Evolutionary conservation across 1,140 invertebrate species (phyloP).

Genomic region (Catajapyx aquilonaris): DNA sequence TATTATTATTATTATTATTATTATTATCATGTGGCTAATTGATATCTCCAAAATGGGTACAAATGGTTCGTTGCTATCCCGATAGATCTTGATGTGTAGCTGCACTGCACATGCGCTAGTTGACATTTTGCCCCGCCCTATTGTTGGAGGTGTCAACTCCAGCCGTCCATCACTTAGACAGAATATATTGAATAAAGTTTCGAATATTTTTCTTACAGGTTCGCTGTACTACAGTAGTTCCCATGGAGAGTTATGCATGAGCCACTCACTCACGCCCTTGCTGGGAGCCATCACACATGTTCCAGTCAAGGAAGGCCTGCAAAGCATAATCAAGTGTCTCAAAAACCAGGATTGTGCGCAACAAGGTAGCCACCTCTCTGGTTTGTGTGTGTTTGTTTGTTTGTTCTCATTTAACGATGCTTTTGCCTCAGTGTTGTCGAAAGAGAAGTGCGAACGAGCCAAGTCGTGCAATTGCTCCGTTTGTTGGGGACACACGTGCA

Average conservation of each 20-base stretch:
- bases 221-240: slow-evolving; percentile 7
- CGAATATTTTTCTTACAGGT: slow-evolving; percentile 3
- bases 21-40: neutral
- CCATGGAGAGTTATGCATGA: neutral
- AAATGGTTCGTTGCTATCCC: neutral
- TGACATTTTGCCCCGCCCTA: neutral
- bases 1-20: too few species aligned
- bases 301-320: slow-evolving; percentile 12
- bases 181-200: neutral
- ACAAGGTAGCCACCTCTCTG: slow-evolving; percentile 5
- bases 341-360: slow-evolving; percentile 11
- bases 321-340: slow-evolving; percentile 13
- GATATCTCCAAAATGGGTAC: neutral
- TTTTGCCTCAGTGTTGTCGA: neutral
- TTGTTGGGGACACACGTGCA: neutral
- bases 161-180: neutral
- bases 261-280: neutral
- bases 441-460: neutral
- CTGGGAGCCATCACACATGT: slow-evolving; percentile 9
- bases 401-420: neutral
- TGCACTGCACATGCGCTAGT: neutral
- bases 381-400: neutral
- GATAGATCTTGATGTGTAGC: neutral
- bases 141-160: too few species aligned
- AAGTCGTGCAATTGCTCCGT: neutral